These are phyloP conservation scores for Chaetophractus vellerosus DNA, from an alignment of 2,797 vertebrate species.

Conservation along the genomic window DNA sequence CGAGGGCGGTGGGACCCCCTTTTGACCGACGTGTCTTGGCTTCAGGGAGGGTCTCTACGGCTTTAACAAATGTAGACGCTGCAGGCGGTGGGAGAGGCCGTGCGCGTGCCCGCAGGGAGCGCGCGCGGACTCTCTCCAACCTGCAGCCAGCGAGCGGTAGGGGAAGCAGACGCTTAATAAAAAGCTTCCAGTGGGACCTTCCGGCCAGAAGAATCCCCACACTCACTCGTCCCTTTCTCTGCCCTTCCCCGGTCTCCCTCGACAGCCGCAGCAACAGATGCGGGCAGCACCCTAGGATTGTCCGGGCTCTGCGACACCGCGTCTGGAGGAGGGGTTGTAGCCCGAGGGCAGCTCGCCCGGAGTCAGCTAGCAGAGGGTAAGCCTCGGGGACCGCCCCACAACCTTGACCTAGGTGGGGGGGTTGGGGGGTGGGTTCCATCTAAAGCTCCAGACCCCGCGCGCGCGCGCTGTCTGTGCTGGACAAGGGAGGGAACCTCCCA, in stretches of 20 bases:
- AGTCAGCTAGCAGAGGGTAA: conserved; percentile 69
- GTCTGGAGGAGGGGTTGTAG: conserved; percentile 48
- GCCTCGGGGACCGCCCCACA: conserved; percentile 66
- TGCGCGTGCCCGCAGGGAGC: conserved; percentile 90
- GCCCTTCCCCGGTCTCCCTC: neutral
- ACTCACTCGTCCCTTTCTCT: conserved; percentile 4
- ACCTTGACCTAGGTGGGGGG: conserved; percentile 58
- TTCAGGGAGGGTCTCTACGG: conserved; percentile 86
- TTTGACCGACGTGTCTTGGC: conserved; percentile 66
- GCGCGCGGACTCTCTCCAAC: conserved; percentile 87
- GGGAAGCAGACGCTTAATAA: neutral
- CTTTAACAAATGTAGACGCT: conserved; percentile 88
- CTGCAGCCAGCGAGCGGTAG: conserved; percentile 72
- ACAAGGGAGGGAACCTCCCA: neutral
- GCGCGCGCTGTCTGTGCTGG: neutral
- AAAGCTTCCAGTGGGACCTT: conserved; percentile 60
- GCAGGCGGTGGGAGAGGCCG: conserved; percentile 92
- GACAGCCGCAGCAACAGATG: conserved; percentile 77
- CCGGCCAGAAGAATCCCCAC: neutral
- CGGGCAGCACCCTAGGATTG: neutral
- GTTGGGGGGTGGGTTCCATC: conserved; percentile 82
- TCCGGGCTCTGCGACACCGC: neutral
- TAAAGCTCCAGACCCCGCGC: conserved; percentile 67
- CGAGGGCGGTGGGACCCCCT: neutral
- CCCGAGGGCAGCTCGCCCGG: neutral